A percentile compares a stretch with the other conserved stretches of the same genome.
Conservation (phyloP, 2,113 vertebrate genomes). For the Daboia siamensis region DNA sequence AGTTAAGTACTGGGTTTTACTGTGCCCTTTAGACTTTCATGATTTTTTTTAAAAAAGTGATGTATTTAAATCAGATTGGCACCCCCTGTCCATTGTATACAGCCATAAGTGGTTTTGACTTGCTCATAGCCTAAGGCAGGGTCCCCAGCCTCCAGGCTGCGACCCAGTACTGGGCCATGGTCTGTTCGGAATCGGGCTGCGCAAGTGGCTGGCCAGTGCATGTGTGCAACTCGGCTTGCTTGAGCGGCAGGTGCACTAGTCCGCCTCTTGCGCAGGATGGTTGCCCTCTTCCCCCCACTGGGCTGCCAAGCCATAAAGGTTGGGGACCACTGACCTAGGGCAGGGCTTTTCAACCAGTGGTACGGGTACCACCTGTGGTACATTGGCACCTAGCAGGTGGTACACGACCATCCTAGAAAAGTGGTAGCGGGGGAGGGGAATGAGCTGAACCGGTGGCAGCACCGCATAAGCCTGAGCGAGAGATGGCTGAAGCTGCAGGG, state of each 20-base stretch:
- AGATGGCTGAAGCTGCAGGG: no score
- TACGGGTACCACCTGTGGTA: no score
- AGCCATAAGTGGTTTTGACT: neutral
- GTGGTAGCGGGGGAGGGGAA: no score
- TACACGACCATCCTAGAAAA: no score
- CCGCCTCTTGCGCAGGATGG: neutral
- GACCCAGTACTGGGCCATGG: neutral
- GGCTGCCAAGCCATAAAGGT: neutral
- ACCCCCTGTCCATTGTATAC: neutral
- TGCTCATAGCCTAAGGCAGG: neutral
- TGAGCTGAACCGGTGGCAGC: no score
- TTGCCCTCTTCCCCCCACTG: neutral
- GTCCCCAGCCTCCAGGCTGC: neutral
- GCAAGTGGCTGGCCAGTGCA: neutral
- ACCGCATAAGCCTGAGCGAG: no score
- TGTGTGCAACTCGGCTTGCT: neutral
- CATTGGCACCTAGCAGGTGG: no score
- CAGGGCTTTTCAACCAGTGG: no score
- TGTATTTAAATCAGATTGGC: neutral
- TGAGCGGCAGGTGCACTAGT: neutral
- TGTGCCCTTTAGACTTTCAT: neutral
- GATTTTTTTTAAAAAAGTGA: neutral
- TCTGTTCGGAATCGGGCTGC: neutral
- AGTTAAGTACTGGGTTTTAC: neutral
- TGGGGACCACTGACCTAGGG: neutral